Base-by-base conservation (phyloP, 2,113 vertebrate species). In the Madoqua kirkii region DNA sequence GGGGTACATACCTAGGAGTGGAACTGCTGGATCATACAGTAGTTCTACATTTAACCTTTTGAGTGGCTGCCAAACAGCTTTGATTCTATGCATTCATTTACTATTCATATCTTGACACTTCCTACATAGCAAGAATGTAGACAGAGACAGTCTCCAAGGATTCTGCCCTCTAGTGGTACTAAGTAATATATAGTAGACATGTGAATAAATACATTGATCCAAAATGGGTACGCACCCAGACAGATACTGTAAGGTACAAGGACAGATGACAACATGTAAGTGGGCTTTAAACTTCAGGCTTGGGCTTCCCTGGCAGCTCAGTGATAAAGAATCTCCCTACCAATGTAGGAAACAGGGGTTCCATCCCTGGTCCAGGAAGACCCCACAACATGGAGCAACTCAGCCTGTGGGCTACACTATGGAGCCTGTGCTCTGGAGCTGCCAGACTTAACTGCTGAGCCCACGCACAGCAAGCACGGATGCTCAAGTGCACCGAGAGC, bases 381-480 rank as follows among this genome's bases (percentile, higher is more conserved):
- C 29, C 14, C 43, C 27, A 48, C 0, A 4, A 13, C 1, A 2
- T 0, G 43, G 14, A 78, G 27, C 43, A 48, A 10, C 27, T 79
- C 27, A 48, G 76, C 27, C 43, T 17, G 14, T 5, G 27, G 0
- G 3, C 27, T 4, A 31, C 43, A 17, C 76, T 1, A 79, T 4
- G 27, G 76, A 10, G 43, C 76, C 14, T 48, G 76, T 17, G 8
- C 27, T 11, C 76, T 11, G 45, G 15, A 31, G 27, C 45, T 5
- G 15, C 7, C 1, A 4, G 3, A 0, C 74, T 45, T 7, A 78
- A 29, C 25, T 16, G 27, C 74, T 29, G 43, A 29, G 74, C 43
- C 74, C 27, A 15, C 3, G 0, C 1, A 7, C 4, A 0, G 27
- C 25, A 45, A 78, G 25, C 21, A 45, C 0, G 2, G 40, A 76